A percentile compares a stretch with the other conserved stretches of the same genome.
phyloP scores from a whole-genome alignment of 2,888 invertebrate species.

The Mythimna ferrago region DNA sequence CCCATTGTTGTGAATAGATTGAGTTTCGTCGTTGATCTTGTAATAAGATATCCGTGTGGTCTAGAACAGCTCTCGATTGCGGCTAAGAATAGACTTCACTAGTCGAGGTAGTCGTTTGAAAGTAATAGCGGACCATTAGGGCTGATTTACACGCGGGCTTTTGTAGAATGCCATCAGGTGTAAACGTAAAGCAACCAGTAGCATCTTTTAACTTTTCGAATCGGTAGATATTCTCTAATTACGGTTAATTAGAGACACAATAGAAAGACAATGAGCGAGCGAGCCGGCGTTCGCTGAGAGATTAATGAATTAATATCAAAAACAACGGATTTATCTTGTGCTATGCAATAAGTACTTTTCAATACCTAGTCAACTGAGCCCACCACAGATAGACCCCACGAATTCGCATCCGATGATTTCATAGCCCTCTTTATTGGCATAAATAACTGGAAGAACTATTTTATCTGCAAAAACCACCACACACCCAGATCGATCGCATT shows the following conservation, averaged over 20 bases:
- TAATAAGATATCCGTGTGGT: conserved; percentile 52
- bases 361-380: neutral
- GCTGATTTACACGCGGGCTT: neutral
- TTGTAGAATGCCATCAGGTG: neutral
- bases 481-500: neutral
- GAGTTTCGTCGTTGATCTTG: conserved; percentile 48
- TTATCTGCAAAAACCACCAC: neutral
- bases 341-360: neutral
- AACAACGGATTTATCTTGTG: neutral
- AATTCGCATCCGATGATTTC: neutral
- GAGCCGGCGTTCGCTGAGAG: too few species aligned
- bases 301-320: neutral
- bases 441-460: neutral
- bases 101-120: conserved; percentile 12
- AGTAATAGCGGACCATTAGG: conserved; percentile 22
- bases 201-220: neutral
- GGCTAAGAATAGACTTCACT: conserved; percentile 39
- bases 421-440: neutral
- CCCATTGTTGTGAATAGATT: conserved; percentile 48
- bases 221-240: too few species aligned
- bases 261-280: too few species aligned
- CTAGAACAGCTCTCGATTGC: conserved; percentile 20
- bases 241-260: too few species aligned
- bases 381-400: neutral
- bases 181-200: neutral